Base-by-base conservation (phyloP, 2,797 vertebrate species). In the Pangasius sanitwongsei region DNA sequence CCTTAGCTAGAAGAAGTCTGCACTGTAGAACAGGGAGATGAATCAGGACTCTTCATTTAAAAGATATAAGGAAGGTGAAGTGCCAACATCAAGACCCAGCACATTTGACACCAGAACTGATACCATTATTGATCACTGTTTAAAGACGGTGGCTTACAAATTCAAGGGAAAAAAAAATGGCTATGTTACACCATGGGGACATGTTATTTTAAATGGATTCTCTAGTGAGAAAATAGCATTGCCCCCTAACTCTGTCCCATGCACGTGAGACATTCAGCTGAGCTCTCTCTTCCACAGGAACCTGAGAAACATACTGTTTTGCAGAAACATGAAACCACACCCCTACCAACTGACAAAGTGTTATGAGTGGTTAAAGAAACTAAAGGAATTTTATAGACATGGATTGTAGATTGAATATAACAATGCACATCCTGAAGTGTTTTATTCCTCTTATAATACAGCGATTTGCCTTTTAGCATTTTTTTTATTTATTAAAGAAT, bases 371-470 rank as follows among this genome's bases (percentile, higher is more conserved):
- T 59, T 59, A 12, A 37, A 9, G 78, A 37, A 53, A 55, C 50
- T 18, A 55, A 80, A 55, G n/a, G 77, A 34, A 20, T 55, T 80
- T 77, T 77, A 77, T 77, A 77, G 77, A 55, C 50, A 80, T 20
- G n/a, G 48, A 55, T 80, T 80, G 50, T 31, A 57, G 28, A 20
- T 55, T 80, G 16, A 23, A 23, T 57, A 53, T 31, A 77, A 28
- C 74, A 77, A 2, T 31, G 15, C 13, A 80, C 6, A 8, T 77
- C 44, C 75, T 61, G 9, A 59, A 41, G 20, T 18, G 25, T 8
- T 41, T 61, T 37, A 53, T 83, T 41, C 9, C 31, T 61, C 23
- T 41, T 18, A 57, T 57, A 61, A 83, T 23, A 28, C 12, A 63
- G 23, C 20, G 13, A 82, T 61, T 61, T 83, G 37, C n/a, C n/a